These are phyloP conservation scores for Salvelinus alpinus DNA, from an alignment of 2,113 vertebrate species.

Conservation along the genomic window DNA sequence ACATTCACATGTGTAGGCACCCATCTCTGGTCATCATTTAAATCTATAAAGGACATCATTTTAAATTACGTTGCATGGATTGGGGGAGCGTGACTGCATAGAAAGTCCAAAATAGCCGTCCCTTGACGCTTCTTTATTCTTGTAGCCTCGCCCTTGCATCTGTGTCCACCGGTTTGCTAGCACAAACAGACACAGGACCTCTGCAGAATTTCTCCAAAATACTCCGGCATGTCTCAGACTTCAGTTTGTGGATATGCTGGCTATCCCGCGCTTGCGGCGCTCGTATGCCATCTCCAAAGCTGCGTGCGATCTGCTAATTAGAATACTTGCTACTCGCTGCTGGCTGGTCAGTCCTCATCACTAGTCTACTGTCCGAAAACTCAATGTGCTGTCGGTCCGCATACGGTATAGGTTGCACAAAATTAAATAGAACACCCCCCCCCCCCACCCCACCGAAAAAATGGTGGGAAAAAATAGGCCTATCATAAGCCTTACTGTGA, in stretches of 20 bases:
- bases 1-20: conserved; percentile 93
- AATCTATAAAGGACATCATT: conserved; percentile 67
- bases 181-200: conserved; percentile 11
- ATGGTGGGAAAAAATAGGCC: neutral
- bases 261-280: conserved; percentile 7
- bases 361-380: conserved; percentile 42
- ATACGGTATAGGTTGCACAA: conserved; percentile 56
- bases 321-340: neutral
- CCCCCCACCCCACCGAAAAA: conserved; percentile 1
- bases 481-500: too few species aligned
- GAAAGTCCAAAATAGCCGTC: neutral
- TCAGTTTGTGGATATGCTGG: conserved; percentile 11
- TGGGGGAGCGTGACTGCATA: neutral
- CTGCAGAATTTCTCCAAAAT: conserved; percentile 57
- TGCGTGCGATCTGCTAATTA: too few species aligned
- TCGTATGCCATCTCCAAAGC: conserved; percentile 1
- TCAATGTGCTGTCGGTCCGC: conserved; percentile 45
- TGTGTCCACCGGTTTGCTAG: conserved; percentile 17
- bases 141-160: conserved; percentile 20
- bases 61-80: conserved; percentile 23
- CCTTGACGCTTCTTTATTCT: neutral
- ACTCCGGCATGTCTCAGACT: conserved; percentile 31
- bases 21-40: conserved; percentile 84
- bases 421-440: conserved; percentile 63
- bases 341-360: conserved; percentile 22